Evolutionary conservation across 2,113 vertebrate genomes (phyloP).

Genomic region (Shinisaurus crocodilurus): DNA sequence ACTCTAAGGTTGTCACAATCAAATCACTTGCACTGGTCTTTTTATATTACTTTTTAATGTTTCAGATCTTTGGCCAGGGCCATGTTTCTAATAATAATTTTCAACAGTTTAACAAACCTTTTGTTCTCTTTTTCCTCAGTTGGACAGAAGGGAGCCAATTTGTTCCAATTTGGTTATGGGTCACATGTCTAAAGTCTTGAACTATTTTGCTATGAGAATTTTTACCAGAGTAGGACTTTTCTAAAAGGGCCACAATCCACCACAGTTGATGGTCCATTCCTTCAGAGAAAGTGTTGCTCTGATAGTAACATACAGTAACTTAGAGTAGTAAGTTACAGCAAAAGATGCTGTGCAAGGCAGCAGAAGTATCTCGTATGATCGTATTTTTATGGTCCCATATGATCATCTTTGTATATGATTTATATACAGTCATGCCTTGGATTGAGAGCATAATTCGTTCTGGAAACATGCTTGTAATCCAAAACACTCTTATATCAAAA

Average conservation of each 20-base stretch:
- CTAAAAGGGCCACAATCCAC: neutral
- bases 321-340: no score
- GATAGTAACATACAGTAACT: neutral
- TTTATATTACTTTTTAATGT: neutral
- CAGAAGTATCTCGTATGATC: neutral
- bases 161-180: no score
- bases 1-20: no score
- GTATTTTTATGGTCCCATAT: no score
- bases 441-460: no score
- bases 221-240: neutral
- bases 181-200: neutral
- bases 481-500: no score
- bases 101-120: no score
- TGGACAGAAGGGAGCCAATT: no score
- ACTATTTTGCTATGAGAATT: slow-evolving; percentile 1
- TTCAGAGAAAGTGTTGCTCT: neutral
- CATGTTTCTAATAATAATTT: no score
- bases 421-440: no score
- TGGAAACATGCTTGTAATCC: no score
- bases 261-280: neutral
- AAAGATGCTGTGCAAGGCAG: neutral
- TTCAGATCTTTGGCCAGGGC: neutral
- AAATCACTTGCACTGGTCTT: neutral
- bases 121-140: no score
- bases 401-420: neutral